Conservation (phyloP, 2,888 invertebrate species). For the Eledona agricola region DNA sequence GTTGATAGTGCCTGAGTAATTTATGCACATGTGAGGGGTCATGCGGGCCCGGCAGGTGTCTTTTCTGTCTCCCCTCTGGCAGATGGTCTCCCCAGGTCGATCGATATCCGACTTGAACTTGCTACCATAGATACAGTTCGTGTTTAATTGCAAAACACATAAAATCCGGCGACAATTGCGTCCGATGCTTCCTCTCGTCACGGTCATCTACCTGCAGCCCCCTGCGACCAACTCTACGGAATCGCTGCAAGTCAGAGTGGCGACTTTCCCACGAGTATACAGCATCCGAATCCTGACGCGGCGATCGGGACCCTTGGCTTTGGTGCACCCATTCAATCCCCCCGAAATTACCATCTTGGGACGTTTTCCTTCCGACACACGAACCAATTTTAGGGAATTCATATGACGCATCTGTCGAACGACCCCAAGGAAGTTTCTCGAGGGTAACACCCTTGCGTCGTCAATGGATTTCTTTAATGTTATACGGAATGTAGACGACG, state of each 20-base stretch:
- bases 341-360: too few relatives aligned
- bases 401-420: slow-evolving; percentile 23
- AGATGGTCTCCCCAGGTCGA: slow-evolving; percentile 35
- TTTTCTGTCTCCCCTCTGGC: slow-evolving; percentile 47
- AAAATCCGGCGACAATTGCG: too few relatives aligned
- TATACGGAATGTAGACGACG: slow-evolving; percentile 44
- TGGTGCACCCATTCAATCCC: too few relatives aligned
- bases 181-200: too few relatives aligned
- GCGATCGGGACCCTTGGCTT: slow-evolving; percentile 1
- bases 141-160: slow-evolving; percentile 31
- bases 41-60: slow-evolving; percentile 57
- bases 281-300: not conserved
- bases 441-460: slow-evolving; percentile 47
- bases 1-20: slow-evolving; percentile 41
- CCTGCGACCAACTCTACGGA: not conserved
- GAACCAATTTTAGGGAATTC: slow-evolving; percentile 10
- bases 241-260: slow-evolving; percentile 8
- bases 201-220: too few relatives aligned
- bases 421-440: slow-evolving; percentile 21
- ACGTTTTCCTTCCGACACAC: slow-evolving; percentile 6
- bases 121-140: slow-evolving; percentile 29
- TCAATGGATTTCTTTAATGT: slow-evolving; percentile 45
- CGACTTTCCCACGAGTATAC: slow-evolving; percentile 16
- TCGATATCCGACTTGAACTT: slow-evolving; percentile 36
- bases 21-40: slow-evolving; percentile 53